Evolutionary conservation across 2,113 vertebrate genomes (phyloP), one percentile per base, ranked within the genome.

Genomic region (Echinops telfairi): DNA sequence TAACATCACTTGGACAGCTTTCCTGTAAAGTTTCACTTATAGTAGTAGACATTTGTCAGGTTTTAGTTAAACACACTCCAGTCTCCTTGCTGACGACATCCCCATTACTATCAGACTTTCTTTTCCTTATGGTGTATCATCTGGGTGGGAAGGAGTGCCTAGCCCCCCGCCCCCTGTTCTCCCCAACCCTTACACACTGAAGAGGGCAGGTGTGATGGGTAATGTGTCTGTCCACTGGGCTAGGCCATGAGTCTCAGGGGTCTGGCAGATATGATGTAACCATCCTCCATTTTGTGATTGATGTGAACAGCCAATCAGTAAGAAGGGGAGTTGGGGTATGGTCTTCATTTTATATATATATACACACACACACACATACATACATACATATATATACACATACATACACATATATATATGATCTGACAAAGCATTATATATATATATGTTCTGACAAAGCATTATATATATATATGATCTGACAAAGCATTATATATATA

Each of bases 1-100:
- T 96, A 77, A 81, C 88, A 64, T 86, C 47, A 47, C 33, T 47
- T 0, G 38, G 38, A 58, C 79, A 23, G 58, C 14, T 86, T 90
- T 58, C 47, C 58, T 93, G 43, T 16, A 86, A 88, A 94, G 77
- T 86, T 60, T 92, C 40, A 38, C n/a, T 93, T 43, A 57, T 14
- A n/a, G 58, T 47, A 38, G 68, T 40, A 78, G 83, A 92, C 15
- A 40, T 4, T 75, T 62, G 58, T 57, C 70, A 79, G 66, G 27
- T 20, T 33, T 73, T 77, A 6, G 70, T 92, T 93, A 81, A 38
- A 75, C 33, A 29, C 11, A 83, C 79, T 86, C 85, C 27, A 57
- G 58, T 93, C 15, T 14, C n/a, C 19, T 83, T 88, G 38, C 78
- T 47, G 62, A 81, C 91, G 33, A 75, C 31, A 94, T 58, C 53